Evolutionary conservation across 2,113 vertebrate genomes (phyloP).

Genomic region (Chiloscyllium plagiosum): DNA sequence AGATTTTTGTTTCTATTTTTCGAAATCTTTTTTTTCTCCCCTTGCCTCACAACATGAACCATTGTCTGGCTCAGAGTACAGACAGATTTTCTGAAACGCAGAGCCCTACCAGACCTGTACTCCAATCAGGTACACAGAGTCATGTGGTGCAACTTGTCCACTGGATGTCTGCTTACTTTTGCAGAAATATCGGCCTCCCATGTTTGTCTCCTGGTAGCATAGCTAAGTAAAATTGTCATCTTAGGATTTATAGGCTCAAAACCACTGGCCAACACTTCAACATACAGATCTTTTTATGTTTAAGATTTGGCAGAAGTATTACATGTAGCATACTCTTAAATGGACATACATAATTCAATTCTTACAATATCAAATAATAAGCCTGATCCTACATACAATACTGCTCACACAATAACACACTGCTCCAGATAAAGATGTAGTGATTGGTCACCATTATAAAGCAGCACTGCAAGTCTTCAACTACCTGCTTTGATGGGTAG

Average conservation of each 20-base stretch:
- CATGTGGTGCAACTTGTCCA: not conserved
- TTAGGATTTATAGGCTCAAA: not conserved
- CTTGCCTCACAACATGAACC: not conserved
- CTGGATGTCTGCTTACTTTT: not conserved
- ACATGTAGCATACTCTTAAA: not conserved
- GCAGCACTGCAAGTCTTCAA: not conserved
- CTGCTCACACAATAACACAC: not conserved
- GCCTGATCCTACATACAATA: not conserved
- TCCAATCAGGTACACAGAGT: not conserved
- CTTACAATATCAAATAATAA: not conserved
- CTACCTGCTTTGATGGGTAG: not conserved
- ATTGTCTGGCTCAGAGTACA: not conserved
- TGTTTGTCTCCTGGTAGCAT: not conserved
- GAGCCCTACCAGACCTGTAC: not conserved
- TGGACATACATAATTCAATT: not conserved
- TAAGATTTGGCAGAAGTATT: not conserved
- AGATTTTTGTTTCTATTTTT: slow-evolving; percentile 50
- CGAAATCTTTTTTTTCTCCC: slow-evolving; percentile 44
- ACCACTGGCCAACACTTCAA: not conserved
- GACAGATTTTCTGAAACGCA: not conserved
- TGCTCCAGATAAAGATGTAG: not conserved
- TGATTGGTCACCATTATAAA: not conserved
- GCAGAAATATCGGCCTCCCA: not conserved
- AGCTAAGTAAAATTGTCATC: not conserved
- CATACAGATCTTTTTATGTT: not conserved